Evolutionary conservation across 53 echinoderm and acorn worm genomes (phyloP).

Genomic region (Temnopleurus reevesii): DNA sequence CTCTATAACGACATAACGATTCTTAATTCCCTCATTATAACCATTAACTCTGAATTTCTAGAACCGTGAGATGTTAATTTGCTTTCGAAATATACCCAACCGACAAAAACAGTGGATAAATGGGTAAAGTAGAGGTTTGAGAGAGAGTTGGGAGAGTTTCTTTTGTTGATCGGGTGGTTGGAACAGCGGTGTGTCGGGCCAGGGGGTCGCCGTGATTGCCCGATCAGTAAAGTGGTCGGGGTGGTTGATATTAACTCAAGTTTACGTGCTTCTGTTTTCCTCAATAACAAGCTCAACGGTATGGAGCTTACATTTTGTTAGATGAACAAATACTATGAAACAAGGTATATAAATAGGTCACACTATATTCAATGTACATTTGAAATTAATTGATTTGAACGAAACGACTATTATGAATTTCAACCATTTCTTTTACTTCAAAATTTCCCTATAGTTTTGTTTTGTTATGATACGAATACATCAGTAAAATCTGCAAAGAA

Average conservation of each 20-base stretch:
- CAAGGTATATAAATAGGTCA: too few species aligned
- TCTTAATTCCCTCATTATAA: slow-evolving; percentile 38
- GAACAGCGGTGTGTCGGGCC: not conserved
- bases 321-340: not conserved
- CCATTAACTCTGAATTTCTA: slow-evolving; percentile 46
- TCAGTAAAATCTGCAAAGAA: too few species aligned
- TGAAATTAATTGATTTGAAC: too few species aligned
- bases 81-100: not conserved
- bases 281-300: not conserved
- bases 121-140: not conserved
- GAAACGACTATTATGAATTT: too few species aligned
- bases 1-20: slow-evolving; percentile 45
- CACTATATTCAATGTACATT: too few species aligned
- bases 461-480: too few species aligned
- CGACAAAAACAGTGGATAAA: not conserved
- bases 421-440: too few species aligned
- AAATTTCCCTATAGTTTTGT: too few species aligned
- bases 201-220: not conserved
- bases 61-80: slow-evolving; percentile 56
- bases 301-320: not conserved
- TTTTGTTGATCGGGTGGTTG: not conserved
- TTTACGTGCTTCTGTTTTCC: not conserved
- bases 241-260: too few species aligned
- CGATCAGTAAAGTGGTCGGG: slow-evolving; percentile 35
- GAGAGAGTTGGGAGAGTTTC: not conserved